These are phyloP conservation scores for Cotesia chilonis DNA, from an alignment of 1,140 invertebrate species.

Conservation along the genomic window DNA sequence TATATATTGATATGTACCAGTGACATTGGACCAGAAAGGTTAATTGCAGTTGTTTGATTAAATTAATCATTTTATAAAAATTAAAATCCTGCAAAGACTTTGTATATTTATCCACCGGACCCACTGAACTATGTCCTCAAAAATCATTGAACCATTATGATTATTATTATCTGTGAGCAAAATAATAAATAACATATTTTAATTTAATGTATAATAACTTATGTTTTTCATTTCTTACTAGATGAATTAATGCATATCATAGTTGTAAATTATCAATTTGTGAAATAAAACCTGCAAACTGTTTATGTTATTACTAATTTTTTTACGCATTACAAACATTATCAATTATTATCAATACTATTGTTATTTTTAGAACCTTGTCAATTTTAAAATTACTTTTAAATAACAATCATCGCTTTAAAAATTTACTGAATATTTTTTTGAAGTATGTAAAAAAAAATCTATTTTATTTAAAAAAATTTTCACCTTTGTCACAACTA, in stretches of 20 bases:
- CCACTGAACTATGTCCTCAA: slow-evolving; percentile 24
- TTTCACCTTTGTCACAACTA: too few relatives aligned
- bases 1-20: too few relatives aligned
- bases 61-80: neutral
- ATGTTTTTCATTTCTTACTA: slow-evolving; percentile 71
- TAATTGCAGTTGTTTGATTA: neutral
- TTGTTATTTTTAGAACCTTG: too few relatives aligned
- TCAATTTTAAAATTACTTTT: neutral
- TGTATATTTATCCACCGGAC: too few relatives aligned
- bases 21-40: too few relatives aligned
- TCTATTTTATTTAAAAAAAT: too few relatives aligned
- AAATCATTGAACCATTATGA: neutral
- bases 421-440: neutral
- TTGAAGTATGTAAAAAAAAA: neutral
- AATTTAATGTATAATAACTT: slow-evolving; percentile 44
- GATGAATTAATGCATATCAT: slow-evolving; percentile 86
- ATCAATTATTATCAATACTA: neutral
- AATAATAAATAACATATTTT: slow-evolving; percentile 27
- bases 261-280: slow-evolving; percentile 75
- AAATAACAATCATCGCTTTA: too few relatives aligned
- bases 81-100: too few relatives aligned
- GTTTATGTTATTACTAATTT: slow-evolving; percentile 61
- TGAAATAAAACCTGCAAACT: slow-evolving; percentile 67
- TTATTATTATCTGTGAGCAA: slow-evolving; percentile 24
- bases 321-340: neutral